phyloP scores from a whole-genome alignment of 2,797 vertebrate genomes.

The Ataeniobius toweri region DNA sequence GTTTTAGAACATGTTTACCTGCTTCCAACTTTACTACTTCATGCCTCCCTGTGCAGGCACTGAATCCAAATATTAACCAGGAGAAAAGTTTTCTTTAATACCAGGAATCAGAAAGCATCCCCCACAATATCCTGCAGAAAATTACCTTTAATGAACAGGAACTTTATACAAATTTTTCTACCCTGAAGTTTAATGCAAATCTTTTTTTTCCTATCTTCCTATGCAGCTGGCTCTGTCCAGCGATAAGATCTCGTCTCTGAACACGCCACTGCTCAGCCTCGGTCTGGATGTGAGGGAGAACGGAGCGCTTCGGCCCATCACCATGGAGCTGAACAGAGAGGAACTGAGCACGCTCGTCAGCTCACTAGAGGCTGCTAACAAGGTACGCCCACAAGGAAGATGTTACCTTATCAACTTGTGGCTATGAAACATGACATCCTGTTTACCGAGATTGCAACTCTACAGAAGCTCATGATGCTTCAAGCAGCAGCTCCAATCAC shows the following conservation, averaged over 20 bases:
- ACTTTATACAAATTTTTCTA: neutral
- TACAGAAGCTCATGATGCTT: neutral
- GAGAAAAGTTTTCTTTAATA: too few relatives aligned
- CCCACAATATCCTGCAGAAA: neutral
- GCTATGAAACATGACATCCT: conserved; percentile 1
- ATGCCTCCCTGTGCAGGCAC: neutral
- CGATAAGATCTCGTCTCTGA: conserved; percentile 92
- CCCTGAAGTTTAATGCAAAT: neutral
- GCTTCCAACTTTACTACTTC: neutral
- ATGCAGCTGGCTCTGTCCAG: conserved; percentile 91
- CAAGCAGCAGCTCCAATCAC: neutral
- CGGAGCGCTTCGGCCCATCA: conserved; percentile 78
- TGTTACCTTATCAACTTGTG: neutral
- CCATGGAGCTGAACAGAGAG: conserved; percentile 92
- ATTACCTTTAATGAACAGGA: neutral
- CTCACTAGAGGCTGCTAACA: conserved; percentile 92
- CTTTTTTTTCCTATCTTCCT: conserved; percentile 16
- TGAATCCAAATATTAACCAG: neutral
- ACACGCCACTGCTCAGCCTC: conserved; percentile 91
- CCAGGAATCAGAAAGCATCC: neutral
- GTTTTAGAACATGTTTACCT: neutral
- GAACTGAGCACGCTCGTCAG: conserved; percentile 89
- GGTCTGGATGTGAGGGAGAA: conserved; percentile 88
- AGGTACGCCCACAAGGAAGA: conserved; percentile 77
- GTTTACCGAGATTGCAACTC: neutral